Percentiles rank a stretch among this genome's conserved stretches.
These are phyloP conservation scores for Hedychridium roseum DNA, from an alignment of 2,888 invertebrate genomes.

Conservation along the genomic window DNA sequence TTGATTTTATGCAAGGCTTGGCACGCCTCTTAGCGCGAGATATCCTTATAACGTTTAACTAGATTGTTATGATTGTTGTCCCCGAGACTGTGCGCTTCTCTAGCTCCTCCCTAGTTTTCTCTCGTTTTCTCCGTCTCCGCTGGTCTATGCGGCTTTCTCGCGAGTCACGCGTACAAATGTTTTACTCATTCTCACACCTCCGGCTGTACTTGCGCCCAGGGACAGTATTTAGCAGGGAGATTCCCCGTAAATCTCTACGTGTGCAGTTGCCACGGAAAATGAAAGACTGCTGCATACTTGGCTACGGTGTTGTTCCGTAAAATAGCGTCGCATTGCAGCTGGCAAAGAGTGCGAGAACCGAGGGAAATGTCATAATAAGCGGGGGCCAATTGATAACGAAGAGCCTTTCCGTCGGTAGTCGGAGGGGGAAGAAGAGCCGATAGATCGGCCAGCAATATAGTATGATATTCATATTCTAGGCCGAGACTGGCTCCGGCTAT, in stretches of 20 bases:
- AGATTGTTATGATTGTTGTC: conserved; percentile 63
- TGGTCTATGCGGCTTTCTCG: too few relatives aligned
- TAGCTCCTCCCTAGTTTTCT: conserved; percentile 6
- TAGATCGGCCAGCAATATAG: conserved; percentile 28
- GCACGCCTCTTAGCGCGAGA: conserved; percentile 63
- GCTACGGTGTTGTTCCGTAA: conserved; percentile 41
- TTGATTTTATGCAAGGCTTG: conserved; percentile 64
- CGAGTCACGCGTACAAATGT: too few relatives aligned
- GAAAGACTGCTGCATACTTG: conserved; percentile 26
- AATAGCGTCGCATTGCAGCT: conserved; percentile 44
- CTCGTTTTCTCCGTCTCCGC: conserved; percentile 12
- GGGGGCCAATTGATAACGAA: conserved; percentile 1
- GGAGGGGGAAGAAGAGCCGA: conserved; percentile 9
- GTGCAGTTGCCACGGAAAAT: too few relatives aligned
- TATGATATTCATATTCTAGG: conserved; percentile 62
- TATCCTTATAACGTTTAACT: conserved; percentile 63
- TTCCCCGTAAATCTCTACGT: conserved; percentile 41
- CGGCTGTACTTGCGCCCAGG: conserved; percentile 8
- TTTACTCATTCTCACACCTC: conserved; percentile 14
- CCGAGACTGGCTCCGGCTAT: conserved; percentile 46
- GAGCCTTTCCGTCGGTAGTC: conserved; percentile 5
- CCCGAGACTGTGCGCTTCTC: conserved; percentile 39
- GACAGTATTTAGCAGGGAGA: conserved; percentile 33
- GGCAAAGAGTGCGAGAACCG: conserved; percentile 13
- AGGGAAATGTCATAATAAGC: conserved; percentile 7